A percentile compares a stretch with the other conserved stretches of the same genome.
Conservation (phyloP, 1,140 invertebrate genomes). For the Pseudomyrmex sp. region DNA sequence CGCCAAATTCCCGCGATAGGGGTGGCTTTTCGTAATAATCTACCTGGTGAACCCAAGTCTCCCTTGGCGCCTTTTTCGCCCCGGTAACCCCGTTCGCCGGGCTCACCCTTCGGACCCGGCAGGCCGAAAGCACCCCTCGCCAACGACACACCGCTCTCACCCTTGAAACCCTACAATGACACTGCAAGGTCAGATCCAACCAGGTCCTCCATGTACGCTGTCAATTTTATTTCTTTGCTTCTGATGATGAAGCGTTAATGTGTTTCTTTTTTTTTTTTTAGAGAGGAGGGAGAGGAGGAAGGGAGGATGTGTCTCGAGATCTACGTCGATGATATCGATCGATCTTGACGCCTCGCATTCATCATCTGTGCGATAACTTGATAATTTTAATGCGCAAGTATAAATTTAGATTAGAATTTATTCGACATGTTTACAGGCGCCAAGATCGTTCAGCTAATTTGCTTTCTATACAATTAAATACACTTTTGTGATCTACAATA, state of each 20-base stretch:
- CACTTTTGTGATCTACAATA: neutral
- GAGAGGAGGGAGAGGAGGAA: slow-evolving; percentile 62
- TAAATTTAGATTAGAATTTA: neutral
- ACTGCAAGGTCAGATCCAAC: slow-evolving; percentile 82
- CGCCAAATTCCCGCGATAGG: slow-evolving; percentile 49
- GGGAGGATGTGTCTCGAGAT: slow-evolving; percentile 58
- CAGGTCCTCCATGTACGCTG: slow-evolving; percentile 80
- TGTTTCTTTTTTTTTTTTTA: slow-evolving; percentile 21
- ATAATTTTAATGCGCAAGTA: neutral
- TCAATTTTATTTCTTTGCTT: slow-evolving; percentile 57
- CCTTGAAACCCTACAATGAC: slow-evolving; percentile 83
- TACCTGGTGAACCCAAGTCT: slow-evolving; percentile 83
- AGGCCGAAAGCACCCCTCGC: slow-evolving; percentile 82
- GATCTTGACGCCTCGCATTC: slow-evolving; percentile 25
- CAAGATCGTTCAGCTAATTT: slow-evolving; percentile 49
- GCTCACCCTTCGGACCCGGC: slow-evolving; percentile 84
- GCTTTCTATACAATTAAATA: slow-evolving; percentile 41
- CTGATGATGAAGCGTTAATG: slow-evolving; percentile 63
- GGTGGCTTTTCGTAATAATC: slow-evolving; percentile 70
- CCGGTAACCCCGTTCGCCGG: slow-evolving; percentile 82
- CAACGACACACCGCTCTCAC: slow-evolving; percentile 83
- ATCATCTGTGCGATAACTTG: neutral
- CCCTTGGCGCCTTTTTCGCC: slow-evolving; percentile 84
- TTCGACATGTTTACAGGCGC: neutral
- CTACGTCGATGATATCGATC: slow-evolving; percentile 40